Evolutionary conservation across 2,797 vertebrate species (phyloP), one percentile per base, ranked within the genome.

Genomic region (Cottoperca gobio): DNA sequence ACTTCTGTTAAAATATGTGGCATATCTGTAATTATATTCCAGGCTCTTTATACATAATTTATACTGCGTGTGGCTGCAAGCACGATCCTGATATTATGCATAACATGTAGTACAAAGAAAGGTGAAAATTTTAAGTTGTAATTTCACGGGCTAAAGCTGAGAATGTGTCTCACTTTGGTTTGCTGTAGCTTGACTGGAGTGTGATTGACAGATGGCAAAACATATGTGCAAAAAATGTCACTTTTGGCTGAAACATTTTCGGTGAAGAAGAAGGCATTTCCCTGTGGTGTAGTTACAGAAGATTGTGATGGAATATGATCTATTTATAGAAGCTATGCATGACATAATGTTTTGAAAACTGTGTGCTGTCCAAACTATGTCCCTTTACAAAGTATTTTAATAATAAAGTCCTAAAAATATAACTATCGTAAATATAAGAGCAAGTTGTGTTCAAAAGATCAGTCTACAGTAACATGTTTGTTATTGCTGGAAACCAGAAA

Each of bases 201-300:
- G 28, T 37, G 49, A 72, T 17, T 72, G 50, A 55, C 42, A 31
- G 31, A 39, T 49, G 43, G 54, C 19, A 49, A 7, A 49, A 26
- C 53, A 69, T 48, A 37, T 40, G 21, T 35, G 4, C 24, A 17
- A 26, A 35, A 21, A 16, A 39, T 23, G 19, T 14, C 17, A 54
- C 52, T 43, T 62, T 46, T 46, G 26, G 43, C 14, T 46, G 26
- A 0, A 14, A 61, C 39, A 43, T 43, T 43, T 60, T 0, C 26
- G 39, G 60, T 21, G 31, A 37, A n/a, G 8, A 43, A 4, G n/a
- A 42, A 53, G 50, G 68, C 5, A 52, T n/a, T n/a, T n/a, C n/a
- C n/a, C n/a, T n/a, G n/a, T n/a, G n/a, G n/a, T n/a, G n/a, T n/a
- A n/a, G 19, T 46, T 46, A 46, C 24, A 49, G 24, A 24, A 24